Conservation (phyloP, 2,113 vertebrate genomes). For the Nycticorax nycticorax region DNA sequence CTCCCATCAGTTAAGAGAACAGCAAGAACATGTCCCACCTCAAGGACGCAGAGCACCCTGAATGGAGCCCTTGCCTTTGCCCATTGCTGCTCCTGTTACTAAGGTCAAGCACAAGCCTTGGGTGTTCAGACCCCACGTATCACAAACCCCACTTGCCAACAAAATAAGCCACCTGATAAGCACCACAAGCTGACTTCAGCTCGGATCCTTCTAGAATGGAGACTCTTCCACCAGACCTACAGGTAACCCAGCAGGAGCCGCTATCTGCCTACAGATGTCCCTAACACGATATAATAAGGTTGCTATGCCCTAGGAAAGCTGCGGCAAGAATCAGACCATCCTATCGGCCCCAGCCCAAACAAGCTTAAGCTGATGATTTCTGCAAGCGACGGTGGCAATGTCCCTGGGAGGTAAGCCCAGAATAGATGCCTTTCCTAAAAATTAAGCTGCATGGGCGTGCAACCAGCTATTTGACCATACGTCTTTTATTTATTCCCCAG, state of each 20-base stretch:
- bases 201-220: background rate
- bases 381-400: background rate
- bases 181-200: background rate
- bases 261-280: background rate
- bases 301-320: background rate
- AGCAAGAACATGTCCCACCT: background rate
- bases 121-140: background rate
- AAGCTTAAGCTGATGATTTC: background rate
- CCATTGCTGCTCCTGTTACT: background rate
- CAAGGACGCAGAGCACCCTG: accelerated
- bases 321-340: background rate
- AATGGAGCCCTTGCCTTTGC: background rate
- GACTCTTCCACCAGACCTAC: background rate
- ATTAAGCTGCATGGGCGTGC: background rate
- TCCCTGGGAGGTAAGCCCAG: background rate
- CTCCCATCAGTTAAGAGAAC: background rate
- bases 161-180: background rate
- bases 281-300: accelerated
- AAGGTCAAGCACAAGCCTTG: background rate
- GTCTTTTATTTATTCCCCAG: background rate
- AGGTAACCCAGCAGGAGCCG: background rate
- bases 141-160: background rate
- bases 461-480: background rate
- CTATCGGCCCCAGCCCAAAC: background rate
- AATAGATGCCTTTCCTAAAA: background rate